A percentile compares a stretch with the other conserved stretches of the same genome.
These are phyloP conservation scores for Cariama cristata DNA, from an alignment of 2,113 vertebrate genomes.

Conservation along the genomic window DNA sequence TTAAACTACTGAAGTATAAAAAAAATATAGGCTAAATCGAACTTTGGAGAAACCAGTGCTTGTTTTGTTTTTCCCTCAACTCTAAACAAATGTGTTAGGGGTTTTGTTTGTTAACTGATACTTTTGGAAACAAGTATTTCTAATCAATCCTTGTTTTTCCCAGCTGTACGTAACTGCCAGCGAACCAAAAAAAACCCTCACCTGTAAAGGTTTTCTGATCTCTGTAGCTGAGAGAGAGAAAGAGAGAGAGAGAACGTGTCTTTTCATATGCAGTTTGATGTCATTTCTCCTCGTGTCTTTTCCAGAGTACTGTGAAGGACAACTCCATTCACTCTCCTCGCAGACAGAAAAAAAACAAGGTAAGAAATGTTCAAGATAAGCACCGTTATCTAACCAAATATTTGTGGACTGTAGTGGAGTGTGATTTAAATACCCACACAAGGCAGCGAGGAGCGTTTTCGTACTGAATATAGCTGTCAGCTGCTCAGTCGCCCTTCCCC, in stretches of 20 bases:
- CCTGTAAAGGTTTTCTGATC: background rate
- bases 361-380: conserved; percentile 66
- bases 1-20: background rate
- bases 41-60: background rate
- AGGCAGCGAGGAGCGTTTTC: background rate
- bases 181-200: background rate
- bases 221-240: background rate
- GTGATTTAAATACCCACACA: conserved; percentile 17
- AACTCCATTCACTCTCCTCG: conserved; percentile 4
- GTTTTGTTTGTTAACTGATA: background rate
- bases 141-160: background rate
- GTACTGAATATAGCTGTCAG: conserved; percentile 32
- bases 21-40: background rate
- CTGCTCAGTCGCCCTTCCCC: background rate
- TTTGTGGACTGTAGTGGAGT: conserved; percentile 16
- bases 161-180: background rate
- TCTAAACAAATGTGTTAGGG: background rate
- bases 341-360: conserved; percentile 77
- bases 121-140: background rate
- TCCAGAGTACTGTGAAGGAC: conserved; percentile 66
- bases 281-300: background rate
- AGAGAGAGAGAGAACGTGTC: background rate
- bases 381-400: conserved; percentile 26
- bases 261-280: background rate
- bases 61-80: background rate